Evolutionary conservation across 2,888 invertebrate species (phyloP).

Genomic region (Heliconius ismenius): DNA sequence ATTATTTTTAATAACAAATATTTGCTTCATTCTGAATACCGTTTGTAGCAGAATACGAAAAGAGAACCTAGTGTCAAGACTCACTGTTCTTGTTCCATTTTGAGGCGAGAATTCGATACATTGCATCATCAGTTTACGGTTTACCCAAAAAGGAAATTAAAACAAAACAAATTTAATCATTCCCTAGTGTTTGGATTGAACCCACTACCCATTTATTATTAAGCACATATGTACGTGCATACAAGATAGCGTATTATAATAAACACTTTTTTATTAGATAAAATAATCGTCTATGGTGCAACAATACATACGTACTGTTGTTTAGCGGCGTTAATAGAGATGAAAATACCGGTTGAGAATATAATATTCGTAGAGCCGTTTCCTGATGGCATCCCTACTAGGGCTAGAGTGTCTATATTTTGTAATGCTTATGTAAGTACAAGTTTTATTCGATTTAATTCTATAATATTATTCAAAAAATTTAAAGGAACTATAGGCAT

Average conservation of each 20-base stretch:
- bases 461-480: background rate
- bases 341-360: conserved; percentile 78
- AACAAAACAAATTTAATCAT: too few relatives aligned
- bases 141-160: too few relatives aligned
- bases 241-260: background rate
- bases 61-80: too few relatives aligned
- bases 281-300: conserved; percentile 85
- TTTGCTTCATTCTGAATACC: too few relatives aligned
- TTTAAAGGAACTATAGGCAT: too few relatives aligned
- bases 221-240: too few relatives aligned
- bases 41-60: too few relatives aligned
- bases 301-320: conserved; percentile 85
- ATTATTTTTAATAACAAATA: too few relatives aligned
- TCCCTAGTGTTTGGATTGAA: fast-evolving
- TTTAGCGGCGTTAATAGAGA: conserved; percentile 82
- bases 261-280: conserved; percentile 54
- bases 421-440: conserved; percentile 62
- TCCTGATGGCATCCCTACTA: conserved; percentile 56
- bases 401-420: conserved; percentile 65
- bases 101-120: too few relatives aligned
- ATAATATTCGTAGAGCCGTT: conserved; percentile 84
- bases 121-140: too few relatives aligned
- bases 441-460: background rate
- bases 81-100: too few relatives aligned
- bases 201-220: too few relatives aligned